Conservation (phyloP, 2,797 vertebrate genomes). For the Prionace glauca region DNA sequence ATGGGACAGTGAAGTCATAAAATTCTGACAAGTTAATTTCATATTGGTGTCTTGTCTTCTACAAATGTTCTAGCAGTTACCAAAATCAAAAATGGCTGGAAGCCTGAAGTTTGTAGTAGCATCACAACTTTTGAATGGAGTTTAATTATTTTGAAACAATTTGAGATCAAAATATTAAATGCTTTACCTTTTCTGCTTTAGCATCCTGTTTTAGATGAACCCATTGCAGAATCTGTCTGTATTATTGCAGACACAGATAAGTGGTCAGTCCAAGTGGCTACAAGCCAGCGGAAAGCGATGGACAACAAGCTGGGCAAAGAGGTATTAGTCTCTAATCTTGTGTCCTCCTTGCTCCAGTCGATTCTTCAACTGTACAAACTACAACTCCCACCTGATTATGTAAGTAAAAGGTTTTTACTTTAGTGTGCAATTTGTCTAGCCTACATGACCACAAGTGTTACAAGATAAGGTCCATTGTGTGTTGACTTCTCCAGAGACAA, state of each 20-base stretch:
- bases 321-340: conserved; percentile 70
- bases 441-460: neutral
- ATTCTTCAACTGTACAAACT: conserved; percentile 71
- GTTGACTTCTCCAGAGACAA: neutral
- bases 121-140: neutral
- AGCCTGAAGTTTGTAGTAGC: neutral
- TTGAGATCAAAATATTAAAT: neutral
- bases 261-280: conserved; percentile 71
- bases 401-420: conserved; percentile 52
- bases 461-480: neutral
- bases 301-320: conserved; percentile 72
- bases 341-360: conserved; percentile 69
- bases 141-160: neutral
- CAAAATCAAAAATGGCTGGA: neutral
- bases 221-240: conserved; percentile 73
- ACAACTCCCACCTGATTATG: conserved; percentile 69
- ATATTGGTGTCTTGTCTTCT: neutral
- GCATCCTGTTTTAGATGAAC: conserved; percentile 77
- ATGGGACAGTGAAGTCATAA: neutral
- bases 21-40: neutral
- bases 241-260: conserved; percentile 77
- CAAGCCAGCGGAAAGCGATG: conserved; percentile 65
- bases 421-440: neutral
- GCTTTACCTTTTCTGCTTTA: conserved; percentile 48
- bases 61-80: neutral